phyloP scores from a whole-genome alignment of 2,888 invertebrate genomes.

The Gymnoscelis rufifasciata region DNA sequence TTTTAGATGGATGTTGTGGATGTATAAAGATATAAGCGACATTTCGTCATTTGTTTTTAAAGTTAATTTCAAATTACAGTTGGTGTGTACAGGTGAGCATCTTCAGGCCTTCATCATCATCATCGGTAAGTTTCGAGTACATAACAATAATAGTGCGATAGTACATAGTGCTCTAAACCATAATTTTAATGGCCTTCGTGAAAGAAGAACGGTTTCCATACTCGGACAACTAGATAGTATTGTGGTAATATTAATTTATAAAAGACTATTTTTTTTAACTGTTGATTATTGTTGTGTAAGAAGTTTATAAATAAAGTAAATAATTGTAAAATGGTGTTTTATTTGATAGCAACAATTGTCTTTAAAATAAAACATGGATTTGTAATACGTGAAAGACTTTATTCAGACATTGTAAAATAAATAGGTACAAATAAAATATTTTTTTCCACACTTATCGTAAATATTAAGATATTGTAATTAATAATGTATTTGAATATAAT shows the following conservation, averaged over 20 bases:
- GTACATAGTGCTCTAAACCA: conserved; percentile 43
- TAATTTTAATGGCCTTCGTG: background rate
- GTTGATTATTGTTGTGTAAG: conserved; percentile 41
- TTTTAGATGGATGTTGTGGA: too few relatives aligned
- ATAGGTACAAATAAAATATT: conserved; percentile 69
- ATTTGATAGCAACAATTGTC: too few relatives aligned
- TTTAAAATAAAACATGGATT: too few relatives aligned
- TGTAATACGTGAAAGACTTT: too few relatives aligned
- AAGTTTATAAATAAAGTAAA: conserved; percentile 33
- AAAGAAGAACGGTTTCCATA: conserved; percentile 8
- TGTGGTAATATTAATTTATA: conserved; percentile 31
- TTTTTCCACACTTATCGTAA: conserved; percentile 59
- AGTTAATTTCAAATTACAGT: conserved; percentile 59
- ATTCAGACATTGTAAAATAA: conserved; percentile 69
- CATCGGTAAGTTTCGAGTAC: conserved; percentile 69
- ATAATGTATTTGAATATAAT: conserved; percentile 62
- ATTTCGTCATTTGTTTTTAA: too few relatives aligned
- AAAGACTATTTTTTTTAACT: conserved; percentile 17
- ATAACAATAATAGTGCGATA: conserved; percentile 60
- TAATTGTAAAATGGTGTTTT: conserved; percentile 40
- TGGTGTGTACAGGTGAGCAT: conserved; percentile 40
- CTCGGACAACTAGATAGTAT: conserved; percentile 34
- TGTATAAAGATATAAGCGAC: too few relatives aligned
- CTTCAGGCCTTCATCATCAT: conserved; percentile 21
- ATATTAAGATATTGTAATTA: conserved; percentile 63